phyloP scores from a whole-genome alignment of 2,888 invertebrate species.

The Oligia fasciuncula region DNA sequence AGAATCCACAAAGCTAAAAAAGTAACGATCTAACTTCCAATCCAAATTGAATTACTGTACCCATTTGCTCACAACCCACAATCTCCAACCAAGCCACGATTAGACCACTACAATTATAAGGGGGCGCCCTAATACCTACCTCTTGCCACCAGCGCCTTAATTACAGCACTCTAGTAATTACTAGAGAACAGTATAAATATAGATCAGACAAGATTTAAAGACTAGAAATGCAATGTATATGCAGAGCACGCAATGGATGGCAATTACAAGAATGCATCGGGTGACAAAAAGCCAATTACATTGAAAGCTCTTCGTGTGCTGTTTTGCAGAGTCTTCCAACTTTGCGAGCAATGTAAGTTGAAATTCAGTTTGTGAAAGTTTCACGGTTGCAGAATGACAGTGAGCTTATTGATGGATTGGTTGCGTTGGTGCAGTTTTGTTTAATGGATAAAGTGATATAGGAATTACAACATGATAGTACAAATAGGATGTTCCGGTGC shows the following conservation, averaged over 20 bases:
- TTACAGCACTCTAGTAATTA: conserved; percentile 56
- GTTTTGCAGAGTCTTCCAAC: conserved; percentile 34
- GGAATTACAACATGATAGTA: not conserved
- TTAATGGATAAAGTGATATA: not conserved
- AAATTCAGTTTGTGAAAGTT: conserved; percentile 37
- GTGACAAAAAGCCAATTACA: conserved; percentile 66
- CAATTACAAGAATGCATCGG: conserved; percentile 61
- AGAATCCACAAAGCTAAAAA: conserved; percentile 10
- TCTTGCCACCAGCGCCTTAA: conserved; percentile 24
- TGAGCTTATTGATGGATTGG: conserved; percentile 37
- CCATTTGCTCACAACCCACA: conserved; percentile 5
- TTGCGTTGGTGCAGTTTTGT: conserved; percentile 7
- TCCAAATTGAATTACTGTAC: conserved; percentile 33
- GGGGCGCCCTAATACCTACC: conserved; percentile 25
- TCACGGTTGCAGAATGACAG: not conserved
- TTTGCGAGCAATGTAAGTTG: conserved; percentile 46
- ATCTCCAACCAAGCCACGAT: conserved; percentile 42
- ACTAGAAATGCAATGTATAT: conserved; percentile 39
- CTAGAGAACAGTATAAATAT: conserved; percentile 55
- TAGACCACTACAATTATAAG: conserved; percentile 34
- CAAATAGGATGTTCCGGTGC: not conserved
- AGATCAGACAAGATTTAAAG: conserved; percentile 60
- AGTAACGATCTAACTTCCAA: conserved; percentile 3
- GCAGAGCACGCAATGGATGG: conserved; percentile 55
- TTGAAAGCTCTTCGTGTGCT: conserved; percentile 51